A percentile compares a stretch with the other conserved stretches of the same genome.
Conservation (phyloP, 1,140 invertebrate genomes). For the Mesaphorura yosii region DNA sequence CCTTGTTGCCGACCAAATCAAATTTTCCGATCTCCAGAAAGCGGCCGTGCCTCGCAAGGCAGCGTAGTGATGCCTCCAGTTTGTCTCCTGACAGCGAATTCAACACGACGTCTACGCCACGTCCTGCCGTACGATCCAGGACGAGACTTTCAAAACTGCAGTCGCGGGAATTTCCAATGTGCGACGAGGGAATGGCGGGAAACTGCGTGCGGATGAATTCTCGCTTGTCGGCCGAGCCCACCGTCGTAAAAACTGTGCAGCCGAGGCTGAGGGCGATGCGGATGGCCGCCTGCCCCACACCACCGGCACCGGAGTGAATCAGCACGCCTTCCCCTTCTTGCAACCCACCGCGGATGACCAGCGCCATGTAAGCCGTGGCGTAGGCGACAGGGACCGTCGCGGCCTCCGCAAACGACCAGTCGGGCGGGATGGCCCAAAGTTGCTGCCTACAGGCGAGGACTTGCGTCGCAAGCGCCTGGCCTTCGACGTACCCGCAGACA, state of each 20-base stretch:
- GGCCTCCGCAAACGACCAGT: slow-evolving; percentile 75
- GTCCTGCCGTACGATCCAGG: slow-evolving; percentile 43
- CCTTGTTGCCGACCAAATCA: slow-evolving; percentile 52
- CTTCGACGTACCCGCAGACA: slow-evolving; percentile 55
- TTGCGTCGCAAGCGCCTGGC: slow-evolving; percentile 48
- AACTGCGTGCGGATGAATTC: slow-evolving; percentile 34
- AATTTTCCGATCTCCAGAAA: slow-evolving; percentile 71
- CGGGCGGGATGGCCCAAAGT: slow-evolving; percentile 64
- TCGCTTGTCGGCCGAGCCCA: slow-evolving; percentile 37
- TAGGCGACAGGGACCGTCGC: slow-evolving; percentile 79
- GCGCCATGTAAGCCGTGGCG: slow-evolving; percentile 54
- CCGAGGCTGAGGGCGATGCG: slow-evolving; percentile 43
- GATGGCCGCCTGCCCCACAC: slow-evolving; percentile 59
- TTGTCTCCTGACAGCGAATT: slow-evolving; percentile 57
- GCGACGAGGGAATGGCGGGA: slow-evolving; percentile 37
- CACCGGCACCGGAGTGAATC: slow-evolving; percentile 60
- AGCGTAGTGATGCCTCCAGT: slow-evolving; percentile 40
- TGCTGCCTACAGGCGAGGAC: slow-evolving; percentile 47
- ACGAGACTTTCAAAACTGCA: slow-evolving; percentile 49
- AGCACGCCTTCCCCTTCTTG: slow-evolving; percentile 51
- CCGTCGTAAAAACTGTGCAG: slow-evolving; percentile 41
- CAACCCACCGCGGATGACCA: slow-evolving; percentile 47
- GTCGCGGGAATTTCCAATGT: slow-evolving; percentile 52
- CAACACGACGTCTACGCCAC: slow-evolving; percentile 54
- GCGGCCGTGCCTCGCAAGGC: slow-evolving; percentile 44